phyloP scores from a whole-genome alignment of 2,888 invertebrate genomes.

The Drosophila neotestacea region DNA sequence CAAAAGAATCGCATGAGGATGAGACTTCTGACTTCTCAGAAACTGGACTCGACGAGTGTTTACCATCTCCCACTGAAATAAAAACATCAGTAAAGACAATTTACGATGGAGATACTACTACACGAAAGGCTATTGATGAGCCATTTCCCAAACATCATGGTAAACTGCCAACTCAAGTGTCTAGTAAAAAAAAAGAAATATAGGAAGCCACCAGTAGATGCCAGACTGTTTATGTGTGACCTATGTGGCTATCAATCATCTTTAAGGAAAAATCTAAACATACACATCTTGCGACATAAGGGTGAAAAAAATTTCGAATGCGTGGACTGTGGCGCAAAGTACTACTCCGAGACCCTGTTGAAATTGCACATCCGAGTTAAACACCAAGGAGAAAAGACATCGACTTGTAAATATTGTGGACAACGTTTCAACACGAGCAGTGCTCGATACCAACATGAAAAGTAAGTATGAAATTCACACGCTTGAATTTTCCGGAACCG shows the following conservation, averaged over 20 bases:
- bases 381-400: constrained; percentile 83
- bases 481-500: too few relatives aligned
- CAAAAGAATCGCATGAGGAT: background rate
- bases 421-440: constrained; percentile 62
- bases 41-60: background rate
- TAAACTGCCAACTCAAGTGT: background rate
- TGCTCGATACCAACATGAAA: constrained; percentile 78
- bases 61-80: background rate
- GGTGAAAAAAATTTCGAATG: constrained; percentile 58
- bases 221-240: constrained; percentile 36
- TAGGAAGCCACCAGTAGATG: too few relatives aligned
- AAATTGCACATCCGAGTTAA: constrained; percentile 57
- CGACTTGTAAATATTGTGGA: constrained; percentile 76
- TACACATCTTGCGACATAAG: constrained; percentile 57
- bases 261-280: constrained; percentile 22
- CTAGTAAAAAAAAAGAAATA: constrained; percentile 5
- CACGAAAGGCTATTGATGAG: background rate
- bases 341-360: constrained; percentile 53
- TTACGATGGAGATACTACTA: background rate
- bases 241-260: constrained; percentile 38
- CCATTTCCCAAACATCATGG: background rate
- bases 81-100: background rate
- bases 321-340: constrained; percentile 50
- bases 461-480: constrained; percentile 51
- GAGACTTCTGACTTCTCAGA: background rate